Evolutionary conservation across 2,113 vertebrate species (phyloP), one percentile per base, ranked within the genome.

Genomic region (Tiliqua scincoides): DNA sequence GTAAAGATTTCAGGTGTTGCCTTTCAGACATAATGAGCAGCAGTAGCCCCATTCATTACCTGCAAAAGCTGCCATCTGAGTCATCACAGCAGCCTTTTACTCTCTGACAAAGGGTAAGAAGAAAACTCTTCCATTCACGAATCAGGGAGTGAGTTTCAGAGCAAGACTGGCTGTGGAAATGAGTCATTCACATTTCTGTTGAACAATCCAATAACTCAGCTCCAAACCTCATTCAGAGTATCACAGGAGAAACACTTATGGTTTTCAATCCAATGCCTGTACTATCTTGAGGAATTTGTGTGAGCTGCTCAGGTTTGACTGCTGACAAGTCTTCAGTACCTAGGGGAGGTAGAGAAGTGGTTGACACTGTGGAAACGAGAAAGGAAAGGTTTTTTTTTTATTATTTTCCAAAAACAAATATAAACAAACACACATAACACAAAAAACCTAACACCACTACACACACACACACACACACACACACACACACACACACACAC

Each of bases 31-130:
- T 84, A 21, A 20, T 82, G 2, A 6, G 67, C 15, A 43, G 2
- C 11, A 74, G 14, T 23, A 87, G 23, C 25, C 67, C 20, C 8
- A 20, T 88, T 90, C 70, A 82, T 54, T 87, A 27, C 76, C 48
- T 78, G 18, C 11, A 17, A 67, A 48, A n/a, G 77, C 27, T 59
- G 35, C 1, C 37, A 40, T 40, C 6, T 74, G n/a, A n/a, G 4
- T 27, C 77, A 85, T 4, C 17, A 86, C 25, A 67, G 68, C 57
- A 89, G 20, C 20, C 65, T n/a, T 63, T 88, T 85, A 7, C 75
- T 85, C 71, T 74, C 4, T 74, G 61, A 35, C 57, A 48, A 74
- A 65, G 5, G 59, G 48, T 76, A 85, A 30, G 61, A n/a, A 18
- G 25, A 84, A 89, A 85, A 37, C 3, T 3, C 0, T 72, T 37